Percentiles rank a stretch among this genome's conserved stretches.
These are phyloP conservation scores for Lithophane leautieri DNA, from an alignment of 2,888 invertebrate species.

Conservation along the genomic window DNA sequence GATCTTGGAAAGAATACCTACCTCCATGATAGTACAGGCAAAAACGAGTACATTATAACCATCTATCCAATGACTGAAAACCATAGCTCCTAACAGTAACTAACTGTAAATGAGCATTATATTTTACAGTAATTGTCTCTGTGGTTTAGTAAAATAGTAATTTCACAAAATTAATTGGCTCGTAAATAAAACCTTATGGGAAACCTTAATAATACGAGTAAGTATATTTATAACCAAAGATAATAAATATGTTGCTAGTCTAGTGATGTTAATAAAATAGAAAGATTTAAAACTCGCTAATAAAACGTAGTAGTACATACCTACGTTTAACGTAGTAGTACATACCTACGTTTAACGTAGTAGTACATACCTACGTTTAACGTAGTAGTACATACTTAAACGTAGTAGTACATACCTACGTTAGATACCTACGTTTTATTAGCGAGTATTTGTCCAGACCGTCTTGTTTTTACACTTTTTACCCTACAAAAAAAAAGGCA, in stretches of 20 bases:
- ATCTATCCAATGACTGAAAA: neutral
- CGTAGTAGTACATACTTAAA: too few species aligned
- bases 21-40: neutral
- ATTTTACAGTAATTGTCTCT: conserved; percentile 15
- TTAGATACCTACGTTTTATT: too few species aligned
- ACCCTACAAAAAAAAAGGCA: neutral
- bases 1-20: neutral
- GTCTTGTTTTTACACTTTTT: neutral
- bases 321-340: too few species aligned
- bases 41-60: neutral
- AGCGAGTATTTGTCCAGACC: too few species aligned
- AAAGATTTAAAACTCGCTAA: neutral
- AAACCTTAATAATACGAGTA: conserved; percentile 11
- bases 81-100: neutral
- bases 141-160: conserved; percentile 14
- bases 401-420: too few species aligned
- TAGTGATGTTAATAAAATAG: neutral
- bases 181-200: conserved; percentile 11
- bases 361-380: too few species aligned
- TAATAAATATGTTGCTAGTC: neutral
- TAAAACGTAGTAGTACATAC: conserved; percentile 4
- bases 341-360: too few species aligned
- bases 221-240: neutral
- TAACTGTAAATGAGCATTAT: neutral
- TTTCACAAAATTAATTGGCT: conserved; percentile 23